A percentile compares a stretch with the other conserved stretches of the same genome.
Evolutionary conservation across 2,113 vertebrate genomes (phyloP).

Genomic region (Cyrtonyx montezumae): DNA sequence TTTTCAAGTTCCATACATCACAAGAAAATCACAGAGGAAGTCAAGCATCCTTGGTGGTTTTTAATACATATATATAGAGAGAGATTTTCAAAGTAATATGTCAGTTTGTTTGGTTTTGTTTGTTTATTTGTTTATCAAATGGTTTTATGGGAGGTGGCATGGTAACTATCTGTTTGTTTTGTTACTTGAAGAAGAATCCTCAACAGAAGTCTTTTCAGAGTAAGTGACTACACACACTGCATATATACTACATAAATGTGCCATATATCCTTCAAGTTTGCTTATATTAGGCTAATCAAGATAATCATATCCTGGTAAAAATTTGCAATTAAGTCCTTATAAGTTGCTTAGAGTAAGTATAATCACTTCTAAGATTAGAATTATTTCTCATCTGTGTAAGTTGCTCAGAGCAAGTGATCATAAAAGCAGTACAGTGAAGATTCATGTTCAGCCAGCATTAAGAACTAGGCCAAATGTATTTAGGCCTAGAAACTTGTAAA

Average conservation of each 20-base stretch:
- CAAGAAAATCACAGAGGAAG: not conserved
- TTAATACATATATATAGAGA: no score
- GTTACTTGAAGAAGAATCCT: not conserved
- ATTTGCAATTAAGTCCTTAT: not conserved
- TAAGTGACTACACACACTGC: not conserved
- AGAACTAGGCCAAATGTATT: not conserved
- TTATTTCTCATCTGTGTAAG: not conserved
- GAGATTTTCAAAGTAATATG: not conserved
- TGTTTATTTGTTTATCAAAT: fast-evolving
- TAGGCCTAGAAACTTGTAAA: not conserved
- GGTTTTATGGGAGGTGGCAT: not conserved
- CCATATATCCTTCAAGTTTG: not conserved
- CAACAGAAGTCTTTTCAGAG: not conserved
- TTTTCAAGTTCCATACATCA: not conserved
- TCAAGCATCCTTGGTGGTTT: not conserved
- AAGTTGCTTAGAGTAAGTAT: not conserved
- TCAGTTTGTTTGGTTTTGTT: not conserved
- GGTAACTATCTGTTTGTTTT: not conserved
- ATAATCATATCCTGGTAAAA: not conserved
- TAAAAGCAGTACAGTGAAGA: not conserved
- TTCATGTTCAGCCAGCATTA: not conserved
- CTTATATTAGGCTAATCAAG: not conserved
- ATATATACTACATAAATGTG: no score
- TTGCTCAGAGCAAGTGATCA: not conserved
- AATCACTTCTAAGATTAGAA: not conserved